Evolutionary conservation across 2,113 vertebrate genomes (phyloP), one percentile per base, ranked within the genome.

Genomic region (Galemys pyrenaicus): DNA sequence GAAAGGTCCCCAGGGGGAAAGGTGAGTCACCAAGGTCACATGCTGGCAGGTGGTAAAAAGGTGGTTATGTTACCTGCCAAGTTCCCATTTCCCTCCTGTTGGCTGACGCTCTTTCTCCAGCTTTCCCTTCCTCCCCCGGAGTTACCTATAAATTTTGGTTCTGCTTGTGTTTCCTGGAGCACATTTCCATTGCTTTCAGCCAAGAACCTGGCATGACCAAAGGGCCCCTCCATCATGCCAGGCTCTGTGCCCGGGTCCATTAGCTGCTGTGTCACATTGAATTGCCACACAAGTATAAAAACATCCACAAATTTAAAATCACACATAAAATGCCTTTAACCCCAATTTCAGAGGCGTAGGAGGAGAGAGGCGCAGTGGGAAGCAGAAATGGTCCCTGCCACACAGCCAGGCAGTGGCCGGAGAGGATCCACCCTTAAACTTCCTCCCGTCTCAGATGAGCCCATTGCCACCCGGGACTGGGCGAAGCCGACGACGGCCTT

Each of bases 141-240:
- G 44, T 37, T 56, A 39, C 56, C 64, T 65, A 2, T 64, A 30
- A 2, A 26, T 93, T 93, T 79, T 11, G 10, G 15, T 70, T 68
- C 41, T 83, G 56, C 24, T 28, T 54, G 16, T n/a, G 30, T 73
- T 75, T 70, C 54, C 95, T 79, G 82, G 78, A 60, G 28, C n/a
- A 28, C 39, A 16, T 78, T 46, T 64, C 75, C 71, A 60, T 79
- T n/a, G 32, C 62, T 71, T 58, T 32, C 22, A 49, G 78, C 92
- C 39, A 51, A 49, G 49, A 92, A 20, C 39, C 41, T 5, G 1
- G 73, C 56, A 2, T 67, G 74, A 60, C 79, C 68, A 15, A n/a
- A 85, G 73, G 32, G 44, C 19, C 60, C 4, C 71, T 17, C 15
- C 24, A 15, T 39, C 28, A 1, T 0, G 19, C 77, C 51, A 28